These are phyloP conservation scores for Microctenopoma lineatum DNA, from an alignment of 2,797 vertebrate genomes.

Conservation along the genomic window DNA sequence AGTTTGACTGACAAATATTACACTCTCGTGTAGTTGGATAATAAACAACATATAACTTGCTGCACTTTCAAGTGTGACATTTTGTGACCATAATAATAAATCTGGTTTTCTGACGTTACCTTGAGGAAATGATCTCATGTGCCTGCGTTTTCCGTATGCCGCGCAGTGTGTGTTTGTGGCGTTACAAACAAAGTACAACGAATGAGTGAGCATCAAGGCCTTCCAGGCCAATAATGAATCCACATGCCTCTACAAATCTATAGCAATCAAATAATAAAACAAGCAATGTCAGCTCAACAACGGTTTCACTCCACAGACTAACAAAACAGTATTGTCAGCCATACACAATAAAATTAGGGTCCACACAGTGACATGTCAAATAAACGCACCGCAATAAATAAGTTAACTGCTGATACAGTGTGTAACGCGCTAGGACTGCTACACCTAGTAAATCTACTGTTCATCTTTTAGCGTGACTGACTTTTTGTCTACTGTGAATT, in stretches of 20 bases:
- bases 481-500: constrained; percentile 44
- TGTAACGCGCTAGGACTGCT: constrained; percentile 17
- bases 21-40: constrained; percentile 29
- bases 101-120: constrained; percentile 15
- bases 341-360: constrained; percentile 6
- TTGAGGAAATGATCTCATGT: constrained; percentile 22
- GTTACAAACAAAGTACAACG: constrained; percentile 8
- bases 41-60: constrained; percentile 26
- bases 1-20: constrained; percentile 35
- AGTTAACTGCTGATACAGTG: background rate
- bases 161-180: constrained; percentile 1
- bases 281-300: background rate
- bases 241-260: constrained; percentile 14
- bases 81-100: constrained; percentile 29
- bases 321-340: background rate
- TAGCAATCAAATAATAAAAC: background rate
- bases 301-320: background rate
- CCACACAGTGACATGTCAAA: background rate
- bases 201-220: constrained; percentile 14
- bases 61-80: constrained; percentile 3
- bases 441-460: constrained; percentile 19
- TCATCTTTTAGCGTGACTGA: constrained; percentile 23
- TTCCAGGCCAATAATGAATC: constrained; percentile 12
- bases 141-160: constrained; percentile 17
- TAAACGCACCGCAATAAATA: background rate